Evolutionary conservation across 2,797 vertebrate genomes (phyloP), one percentile per base, ranked within the genome.

Genomic region (Galagoides demidoff): DNA sequence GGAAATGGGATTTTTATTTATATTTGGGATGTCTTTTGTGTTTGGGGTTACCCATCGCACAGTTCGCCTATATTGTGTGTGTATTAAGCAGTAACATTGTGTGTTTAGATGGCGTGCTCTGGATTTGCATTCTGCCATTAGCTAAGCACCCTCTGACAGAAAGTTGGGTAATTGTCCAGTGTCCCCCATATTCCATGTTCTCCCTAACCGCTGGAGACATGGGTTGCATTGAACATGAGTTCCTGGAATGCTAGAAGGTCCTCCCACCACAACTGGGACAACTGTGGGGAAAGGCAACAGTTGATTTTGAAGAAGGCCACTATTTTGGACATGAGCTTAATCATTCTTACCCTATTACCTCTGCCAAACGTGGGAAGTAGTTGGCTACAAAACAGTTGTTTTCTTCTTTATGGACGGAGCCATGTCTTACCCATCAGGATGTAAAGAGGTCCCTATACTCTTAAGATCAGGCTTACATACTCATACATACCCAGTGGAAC

Each of bases 231-330:
- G 77, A 84, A 73, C 12, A 0, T 12, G 45, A 37, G 61, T 52
- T 7, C 49, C 27, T 68, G 10, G 49, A 43, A 23, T 39, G 16
- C 73, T 45, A 59, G 57, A 37, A 70, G 61, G 23, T 23, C 2
- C 22, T 39, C 57, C 81, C 25, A 64, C 39, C 34, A 12, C 16
- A 61, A 14, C 3, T 34, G 39, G 63, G 70, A 39, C 45, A 74
- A 0, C 6, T 71, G 13, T 22, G 29, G 37, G 27, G 68, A 88
- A 70, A 90, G 57, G 68, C 23, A 71, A 13, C 14, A 49, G 39
- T 66, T 92, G 22, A 73, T 86, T 94, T 78, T 94, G 76, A 94
- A 83, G 55, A 90, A 70, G 66, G 45, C 34, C 55, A 5, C 16
- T 31, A 64, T 43, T 70, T 90, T 59, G 78, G 52, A n/a, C 4